These are phyloP conservation scores for Gadus macrocephalus DNA, from an alignment of 2,113 vertebrate genomes.

Conservation along the genomic window DNA sequence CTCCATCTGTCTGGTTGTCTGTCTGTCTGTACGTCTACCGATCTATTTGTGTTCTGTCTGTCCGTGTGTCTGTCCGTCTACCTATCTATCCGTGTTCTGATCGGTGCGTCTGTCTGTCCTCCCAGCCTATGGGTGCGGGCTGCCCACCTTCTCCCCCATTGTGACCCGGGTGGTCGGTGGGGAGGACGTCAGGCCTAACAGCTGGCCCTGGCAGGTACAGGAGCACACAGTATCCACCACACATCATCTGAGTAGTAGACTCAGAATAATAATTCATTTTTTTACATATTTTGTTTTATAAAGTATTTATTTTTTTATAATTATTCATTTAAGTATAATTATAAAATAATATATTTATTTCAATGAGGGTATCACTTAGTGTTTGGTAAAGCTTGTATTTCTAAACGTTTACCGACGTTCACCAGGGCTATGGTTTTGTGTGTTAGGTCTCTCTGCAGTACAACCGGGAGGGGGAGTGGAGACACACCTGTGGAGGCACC, in stretches of 20 bases:
- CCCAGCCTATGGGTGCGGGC: conserved; percentile 70
- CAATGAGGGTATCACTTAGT: too few relatives aligned
- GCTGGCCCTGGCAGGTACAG: conserved; percentile 79
- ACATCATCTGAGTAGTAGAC: not conserved
- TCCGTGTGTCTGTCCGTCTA: not conserved
- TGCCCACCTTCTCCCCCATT: conserved; percentile 61
- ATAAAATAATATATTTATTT: not conserved
- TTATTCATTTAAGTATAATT: too few relatives aligned
- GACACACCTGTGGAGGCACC: conserved; percentile 84
- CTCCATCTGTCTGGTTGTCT: too few relatives aligned
- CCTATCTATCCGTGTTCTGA: not conserved
- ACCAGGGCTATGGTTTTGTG: not conserved
- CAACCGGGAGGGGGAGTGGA: conserved; percentile 53
- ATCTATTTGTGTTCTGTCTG: not conserved
- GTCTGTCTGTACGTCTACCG: too few relatives aligned
- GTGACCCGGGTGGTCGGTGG: conserved; percentile 69
- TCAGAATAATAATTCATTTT: too few relatives aligned
- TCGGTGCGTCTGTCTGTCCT: conserved; percentile 1
- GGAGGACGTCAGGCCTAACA: conserved; percentile 65
- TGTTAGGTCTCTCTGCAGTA: conserved; percentile 86
- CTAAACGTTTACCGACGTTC: too few relatives aligned
- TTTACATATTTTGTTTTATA: too few relatives aligned
- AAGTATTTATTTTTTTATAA: too few relatives aligned
- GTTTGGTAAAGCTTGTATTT: too few relatives aligned
- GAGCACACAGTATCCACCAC: not conserved